Conservation (phyloP, 1,140 invertebrate genomes). For the Camponotus pennsylvanicus region DNA sequence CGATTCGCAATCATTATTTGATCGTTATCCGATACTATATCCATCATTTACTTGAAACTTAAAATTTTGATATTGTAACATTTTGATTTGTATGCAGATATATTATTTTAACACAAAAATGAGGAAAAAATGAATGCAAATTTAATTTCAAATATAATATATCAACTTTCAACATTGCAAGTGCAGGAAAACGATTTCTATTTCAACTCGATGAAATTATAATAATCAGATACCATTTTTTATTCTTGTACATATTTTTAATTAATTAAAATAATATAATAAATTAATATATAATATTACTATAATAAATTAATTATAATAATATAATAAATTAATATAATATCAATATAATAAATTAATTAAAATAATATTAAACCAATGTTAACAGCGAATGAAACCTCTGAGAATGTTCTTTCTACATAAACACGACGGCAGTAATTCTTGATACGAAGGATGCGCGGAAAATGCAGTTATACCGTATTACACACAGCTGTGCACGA, state of each 20-base stretch:
- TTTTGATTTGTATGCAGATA: slow-evolving; percentile 1
- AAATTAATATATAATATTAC: slow-evolving; percentile 9
- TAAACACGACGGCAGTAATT: not conserved
- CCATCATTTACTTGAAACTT: not conserved
- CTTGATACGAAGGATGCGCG: not conserved
- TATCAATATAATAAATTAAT: not conserved
- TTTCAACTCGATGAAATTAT: not conserved
- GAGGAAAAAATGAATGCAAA: not conserved
- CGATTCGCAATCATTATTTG: too few species aligned
- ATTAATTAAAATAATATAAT: slow-evolving; percentile 3
- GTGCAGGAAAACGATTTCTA: not conserved
- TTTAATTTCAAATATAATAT: not conserved
- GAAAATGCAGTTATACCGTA: slow-evolving; percentile 12
- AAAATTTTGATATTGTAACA: not conserved
- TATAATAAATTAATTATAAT: slow-evolving; percentile 5
- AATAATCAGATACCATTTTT: not conserved
- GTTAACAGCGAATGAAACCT: not conserved
- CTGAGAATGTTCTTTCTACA: not conserved
- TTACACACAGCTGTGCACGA: not conserved
- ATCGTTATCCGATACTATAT: not conserved
- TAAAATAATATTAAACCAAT: not conserved
- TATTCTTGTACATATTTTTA: not conserved
- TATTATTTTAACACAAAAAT: not conserved
- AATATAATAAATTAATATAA: slow-evolving; percentile 16
- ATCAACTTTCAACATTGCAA: not conserved